phyloP scores from a whole-genome alignment of 1,140 invertebrate species.

The Conus ventricosus region DNA sequence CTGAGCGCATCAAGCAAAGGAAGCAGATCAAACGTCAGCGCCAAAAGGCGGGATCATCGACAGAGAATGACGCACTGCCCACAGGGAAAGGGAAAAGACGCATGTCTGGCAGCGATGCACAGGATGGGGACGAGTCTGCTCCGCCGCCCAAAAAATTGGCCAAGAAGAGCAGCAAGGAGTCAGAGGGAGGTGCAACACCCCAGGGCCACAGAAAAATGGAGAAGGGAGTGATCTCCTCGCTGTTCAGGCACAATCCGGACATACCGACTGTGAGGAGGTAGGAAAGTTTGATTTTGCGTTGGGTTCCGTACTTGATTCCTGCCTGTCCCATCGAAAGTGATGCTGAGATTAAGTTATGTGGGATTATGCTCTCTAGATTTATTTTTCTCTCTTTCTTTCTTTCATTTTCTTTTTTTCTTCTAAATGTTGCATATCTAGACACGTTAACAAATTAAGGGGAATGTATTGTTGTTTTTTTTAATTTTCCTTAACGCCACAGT shows the following conservation, averaged over 20 bases:
- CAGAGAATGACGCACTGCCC: neutral
- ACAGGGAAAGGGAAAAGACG: neutral
- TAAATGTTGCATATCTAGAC: too few relatives aligned
- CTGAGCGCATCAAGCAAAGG: conserved; percentile 19
- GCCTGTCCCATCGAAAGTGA: too few relatives aligned
- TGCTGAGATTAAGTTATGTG: too few relatives aligned
- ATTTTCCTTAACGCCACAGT: too few relatives aligned
- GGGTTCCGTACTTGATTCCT: neutral
- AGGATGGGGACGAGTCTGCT: neutral
- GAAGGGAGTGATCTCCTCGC: conserved; percentile 53
- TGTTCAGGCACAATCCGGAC: conserved; percentile 62
- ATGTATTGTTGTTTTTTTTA: too few relatives aligned
- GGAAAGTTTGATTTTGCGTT: neutral
- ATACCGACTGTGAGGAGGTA: conserved; percentile 56
- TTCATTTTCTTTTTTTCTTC: neutral
- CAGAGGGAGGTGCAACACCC: neutral
- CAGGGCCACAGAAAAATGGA: neutral
- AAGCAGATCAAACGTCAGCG: neutral
- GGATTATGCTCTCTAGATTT: too few relatives aligned
- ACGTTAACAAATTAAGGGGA: too few relatives aligned
- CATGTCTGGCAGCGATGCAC: neutral
- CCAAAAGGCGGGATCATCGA: neutral
- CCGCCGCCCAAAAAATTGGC: neutral
- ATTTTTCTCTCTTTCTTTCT: neutral
- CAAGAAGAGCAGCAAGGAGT: neutral